Evolutionary conservation across 2,797 vertebrate species (phyloP).

Genomic region (Labroides dimidiatus): DNA sequence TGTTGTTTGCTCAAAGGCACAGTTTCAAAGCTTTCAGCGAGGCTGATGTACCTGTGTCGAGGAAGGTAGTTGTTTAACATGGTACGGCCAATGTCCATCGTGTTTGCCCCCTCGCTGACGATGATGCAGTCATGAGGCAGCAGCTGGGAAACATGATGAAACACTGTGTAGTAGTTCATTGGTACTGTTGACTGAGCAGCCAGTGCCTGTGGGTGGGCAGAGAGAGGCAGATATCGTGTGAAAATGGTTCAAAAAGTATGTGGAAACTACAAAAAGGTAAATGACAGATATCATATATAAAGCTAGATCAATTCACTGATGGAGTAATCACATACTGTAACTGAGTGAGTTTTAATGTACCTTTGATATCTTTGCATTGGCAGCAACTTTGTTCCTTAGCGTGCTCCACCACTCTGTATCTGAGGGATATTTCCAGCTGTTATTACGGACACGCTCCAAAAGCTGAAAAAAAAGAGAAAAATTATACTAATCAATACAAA

Average conservation of each 20-base stretch:
- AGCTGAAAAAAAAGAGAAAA: slow-evolving; percentile 81
- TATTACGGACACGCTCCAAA: slow-evolving; percentile 77
- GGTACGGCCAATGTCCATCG: slow-evolving; percentile 98
- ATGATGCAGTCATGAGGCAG: slow-evolving; percentile 92
- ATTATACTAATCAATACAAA: too few species aligned
- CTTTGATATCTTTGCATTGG: slow-evolving; percentile 88
- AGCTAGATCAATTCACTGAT: not conserved
- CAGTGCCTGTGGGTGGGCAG: slow-evolving; percentile 80
- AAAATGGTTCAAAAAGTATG: too few species aligned
- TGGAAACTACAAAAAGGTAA: too few species aligned
- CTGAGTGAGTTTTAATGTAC: slow-evolving; percentile 67
- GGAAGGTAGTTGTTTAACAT: slow-evolving; percentile 92
- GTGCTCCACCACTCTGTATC: slow-evolving; percentile 90
- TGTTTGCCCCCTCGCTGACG: slow-evolving; percentile 97
- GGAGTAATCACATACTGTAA: not conserved
- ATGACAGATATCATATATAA: too few species aligned
- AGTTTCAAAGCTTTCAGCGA: not conserved
- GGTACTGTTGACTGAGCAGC: slow-evolving; percentile 84
- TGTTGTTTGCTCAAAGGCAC: too few species aligned
- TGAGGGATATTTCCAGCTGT: slow-evolving; percentile 85
- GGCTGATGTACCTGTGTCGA: slow-evolving; percentile 87
- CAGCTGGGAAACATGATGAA: slow-evolving; percentile 89
- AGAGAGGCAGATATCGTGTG: not conserved
- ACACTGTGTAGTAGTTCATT: slow-evolving; percentile 97
- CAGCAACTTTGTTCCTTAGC: slow-evolving; percentile 87